Evolutionary conservation across 2,113 vertebrate species (phyloP), one percentile per base, ranked within the genome.

Genomic region (Pseudorhombus dupliciocellatus): DNA sequence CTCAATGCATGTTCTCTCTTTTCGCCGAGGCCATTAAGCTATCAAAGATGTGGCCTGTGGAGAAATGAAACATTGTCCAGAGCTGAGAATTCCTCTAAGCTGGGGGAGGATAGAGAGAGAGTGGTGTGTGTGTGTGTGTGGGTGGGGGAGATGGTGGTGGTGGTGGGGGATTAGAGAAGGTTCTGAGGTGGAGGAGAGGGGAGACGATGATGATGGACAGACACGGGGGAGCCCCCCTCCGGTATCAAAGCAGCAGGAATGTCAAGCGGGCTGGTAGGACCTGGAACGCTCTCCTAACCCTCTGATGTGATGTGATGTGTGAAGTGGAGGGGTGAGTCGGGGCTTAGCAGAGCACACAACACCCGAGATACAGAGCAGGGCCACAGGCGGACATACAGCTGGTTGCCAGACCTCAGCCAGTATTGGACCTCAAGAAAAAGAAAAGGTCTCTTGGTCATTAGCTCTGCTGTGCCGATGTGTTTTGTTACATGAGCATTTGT

Each of bases 1-100:
- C 73, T 71, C 55, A 34, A 54, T 71, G 79, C 73, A 69, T 80
- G 70, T 75, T 88, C 51, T 78, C 54, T 20, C 78, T 82, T 66
- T 77, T 83, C 62, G 75, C 28, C 6, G 75, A 76, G 77, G 88
- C 88, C 88, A 92, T 93, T 93, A 93, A 93, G 91, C 90, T 91
- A 93, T 93, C 91, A 94, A 76, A 84, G 77, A 92, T 87, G 80
- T 88, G 87, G 91, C 82, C 91, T 91, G 89, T 85, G 80, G 76
- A 82, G 79, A 85, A 91, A 91, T 87, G 81, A 89, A 94, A 94
- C 92, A 93, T 88, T 93, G 89, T 94, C 92, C 93, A 94, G 93
- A 93, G 83, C 85, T 70, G 59, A 79, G 83, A 91, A 93, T 92
- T 93, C 90, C 90, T 90, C 82, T 56, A 82, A 88, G 81, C 83